Base-by-base conservation (phyloP, 2,888 invertebrate species). In the Vesta saturnalis region DNA sequence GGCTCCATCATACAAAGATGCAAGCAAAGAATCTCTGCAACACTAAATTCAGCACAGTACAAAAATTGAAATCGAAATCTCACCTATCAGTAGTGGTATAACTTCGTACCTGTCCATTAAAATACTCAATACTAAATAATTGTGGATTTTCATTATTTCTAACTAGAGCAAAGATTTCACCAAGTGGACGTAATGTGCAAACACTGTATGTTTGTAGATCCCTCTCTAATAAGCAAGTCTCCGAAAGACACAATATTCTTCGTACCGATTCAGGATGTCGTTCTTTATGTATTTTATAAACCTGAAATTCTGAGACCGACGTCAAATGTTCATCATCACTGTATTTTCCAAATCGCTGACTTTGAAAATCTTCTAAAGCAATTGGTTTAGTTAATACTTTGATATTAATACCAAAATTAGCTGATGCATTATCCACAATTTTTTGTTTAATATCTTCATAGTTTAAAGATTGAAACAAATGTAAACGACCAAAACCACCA, bases 171-270 rank as follows among this genome's bases (percentile, higher is more conserved):
- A 96, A 97, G 30, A 99, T 92, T 84, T 97, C 93, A 60, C 90
- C 86, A 30, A 94, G 81, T 0, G 94, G 94, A 60, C 93, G 88
- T 56, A 97, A 86, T 16, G 97, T 97, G 74, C 96, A 92, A 60
- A 97, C 93, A 76, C 93, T 94, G 83, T 99, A 99, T 0, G 98
- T 97, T 82, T 95, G 95, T 1, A 97, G 96, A 86, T 99, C 99
- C 74, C 99, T 88, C 85, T 99, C 99, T 58, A 99, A 85, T 59
- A 99, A 86, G 82, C 99, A 99, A 0, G 94, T 93, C 84, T 99
- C 99, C 0, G 97, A 96, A 16, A 99, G 88, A 81, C 99, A 99
- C 23, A 99, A 87, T 0, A 95, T 93, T 64, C 99, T 89, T 72
- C 94, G 88, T 76, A 95, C 92, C 0, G 94, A 92, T 77, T 96